Evolutionary conservation across 2,113 vertebrate species (phyloP), one percentile per base, ranked within the genome.

Genomic region (Climacteris rufus): DNA sequence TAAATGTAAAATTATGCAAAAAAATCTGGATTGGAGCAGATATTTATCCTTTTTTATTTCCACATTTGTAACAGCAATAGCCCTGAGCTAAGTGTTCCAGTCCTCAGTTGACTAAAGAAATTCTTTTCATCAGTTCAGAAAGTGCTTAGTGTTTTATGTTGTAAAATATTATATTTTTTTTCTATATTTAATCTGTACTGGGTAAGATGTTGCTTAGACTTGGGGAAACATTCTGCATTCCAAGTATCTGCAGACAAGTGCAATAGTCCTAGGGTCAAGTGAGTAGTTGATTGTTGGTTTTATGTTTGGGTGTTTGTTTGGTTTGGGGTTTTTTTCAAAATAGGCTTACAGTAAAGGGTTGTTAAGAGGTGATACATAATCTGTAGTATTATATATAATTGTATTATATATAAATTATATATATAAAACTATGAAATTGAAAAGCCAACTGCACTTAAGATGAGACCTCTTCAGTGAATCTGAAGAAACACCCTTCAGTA

Each of bases 161-260:
- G 44, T 90, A 92, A 94, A 94, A 90, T 87, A 80, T 80, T 78
- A 24, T n/a, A 71, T 78, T 70, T 63, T 91, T 94, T 93, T 89
- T 74, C 54, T 75, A 6, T 78, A 53, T 69, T 91, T 90, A 84
- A 77, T 89, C 83, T 92, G 47, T 60, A 61, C 45, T 65, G 54
- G 37, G 6, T 47, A 78, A 66, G 37, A 40, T 10, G 33, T 71
- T 94, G 52, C 61, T 68, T 13, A 59, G 12, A 66, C 60, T 42
- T 89, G 52, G 54, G 42, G 21, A 30, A 87, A 93, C 87, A 61
- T 79, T 92, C 28, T 95, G 40, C 13, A 31, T 94, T 76, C 84
- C 53, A 69, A 69, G 8, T 83, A 28, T 61, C 37, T 74, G 10
- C 22, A 83, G 72, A 53, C 30, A 66, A 82, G 20, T 30, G 33